Base-by-base conservation (phyloP, 92 coral and sea anemone species). In the Zoanthus gigantus region DNA sequence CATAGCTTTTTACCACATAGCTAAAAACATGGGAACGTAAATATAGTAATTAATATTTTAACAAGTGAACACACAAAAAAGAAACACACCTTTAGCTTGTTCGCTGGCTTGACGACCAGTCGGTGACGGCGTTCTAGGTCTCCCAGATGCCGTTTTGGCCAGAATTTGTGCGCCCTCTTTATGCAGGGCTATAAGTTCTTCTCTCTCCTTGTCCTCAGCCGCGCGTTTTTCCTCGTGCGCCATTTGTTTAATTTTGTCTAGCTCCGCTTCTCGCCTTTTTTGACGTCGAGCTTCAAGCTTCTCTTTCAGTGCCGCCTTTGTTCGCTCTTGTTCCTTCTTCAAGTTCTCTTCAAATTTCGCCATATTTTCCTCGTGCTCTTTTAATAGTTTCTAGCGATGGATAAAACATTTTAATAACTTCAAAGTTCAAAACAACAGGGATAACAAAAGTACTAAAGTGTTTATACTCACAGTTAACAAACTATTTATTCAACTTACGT, bases 291-390 rank as follows among this genome's bases (percentile, higher is more conserved):
- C 98, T 78, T 95, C 98, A 56, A 96, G 94, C 78, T 94, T 95
- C 88, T 93, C 98, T 3, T 94, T 93, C 37, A 96, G 91, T 4
- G 97, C 98, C 7, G 92, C 98, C 71, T 96, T 96, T 6, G 96
- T 96, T 5, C 96, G 92, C 76, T 96, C 98, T 83, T 96, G 99
- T 65, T 96, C 99, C 46, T 92, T 96, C 14, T 88, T 90, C 13
- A 96, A 93, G 87, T 96, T 94, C 46, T 91, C 93, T 83, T 94
- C 94, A 78, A 96, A 95, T 69, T 96, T 96, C 10, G 94, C 94
- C 99, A 96, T 96, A 95, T 95, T 95, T 74, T 90, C 96, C 57
- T 92, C 91, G 86, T 96, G 99, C 63, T 96, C 99, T 92, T 71
- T 86, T 45, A 96, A 85, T 10, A 96, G 98, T 92, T 96, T 95